Base-by-base conservation (phyloP, 1,140 invertebrate species). In the Dinoponera quadriceps region DNA sequence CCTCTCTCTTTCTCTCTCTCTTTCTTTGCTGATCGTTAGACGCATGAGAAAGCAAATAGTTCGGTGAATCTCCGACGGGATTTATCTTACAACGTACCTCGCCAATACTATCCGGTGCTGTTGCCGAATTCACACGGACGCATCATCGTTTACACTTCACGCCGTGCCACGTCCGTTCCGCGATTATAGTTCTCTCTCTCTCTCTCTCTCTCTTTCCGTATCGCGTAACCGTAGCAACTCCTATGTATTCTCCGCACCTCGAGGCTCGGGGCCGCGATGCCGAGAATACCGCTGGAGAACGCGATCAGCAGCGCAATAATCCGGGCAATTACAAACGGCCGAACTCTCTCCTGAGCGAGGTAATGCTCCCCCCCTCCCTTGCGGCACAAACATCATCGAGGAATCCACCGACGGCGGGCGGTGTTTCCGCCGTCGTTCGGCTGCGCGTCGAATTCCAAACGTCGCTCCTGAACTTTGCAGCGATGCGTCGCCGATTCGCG, bases 381-480 rank as follows among this genome's bases (percentile, higher is more conserved):
- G n/a, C n/a, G n/a, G n/a, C n/a, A n/a, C n/a, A n/a, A n/a, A n/a
- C n/a, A n/a, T n/a, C n/a, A n/a, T n/a, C n/a, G n/a, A n/a, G 59
- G n/a, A 22, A 62, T 63, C 1, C 2, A 29, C 4, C 18, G 13
- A n/a, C 27, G 2, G 5, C 27, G 33, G 33, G 7, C 7, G 33
- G 33, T 7, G 33, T 33, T 33, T n/a, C 16, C 16, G 18, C n/a
- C n/a, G n/a, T n/a, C 27, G 25, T 49, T 18, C 14, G n/a, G n/a
- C n/a, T n/a, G 33, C 1, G 22, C n/a, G 22, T 55, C 44, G 74
- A 78, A 72, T 59, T 71, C 33, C 18, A 44, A 18, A 48, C 9
- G 22, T 73, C 54, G 55, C 38, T 82, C 44, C 29, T 14, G 55
- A 33, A 82, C 78, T 74, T 82, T 74, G 69, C 65, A 7, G 7